Conservation (phyloP, 2,888 invertebrate species). For the Trissonchulus sp. region DNA sequence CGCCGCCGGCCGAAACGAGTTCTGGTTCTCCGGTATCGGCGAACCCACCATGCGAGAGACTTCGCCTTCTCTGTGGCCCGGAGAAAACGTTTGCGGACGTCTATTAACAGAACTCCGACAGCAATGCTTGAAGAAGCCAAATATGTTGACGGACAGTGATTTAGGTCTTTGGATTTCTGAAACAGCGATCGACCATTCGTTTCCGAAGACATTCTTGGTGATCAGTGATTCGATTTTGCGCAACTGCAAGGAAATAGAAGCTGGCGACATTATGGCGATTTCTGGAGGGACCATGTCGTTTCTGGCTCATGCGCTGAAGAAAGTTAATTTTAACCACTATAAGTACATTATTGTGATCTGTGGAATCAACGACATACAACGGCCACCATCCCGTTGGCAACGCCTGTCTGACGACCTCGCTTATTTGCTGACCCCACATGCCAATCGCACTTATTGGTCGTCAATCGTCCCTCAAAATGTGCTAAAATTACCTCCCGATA, state of each 20-base stretch:
- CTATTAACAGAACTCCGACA: not conserved
- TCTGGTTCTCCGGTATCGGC: not conserved
- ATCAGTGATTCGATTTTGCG: not conserved
- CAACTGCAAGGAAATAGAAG: not conserved
- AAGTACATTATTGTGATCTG: not conserved
- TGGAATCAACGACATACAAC: not conserved
- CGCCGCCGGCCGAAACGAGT: not conserved
- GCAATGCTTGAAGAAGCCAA: not conserved
- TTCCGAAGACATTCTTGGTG: not conserved
- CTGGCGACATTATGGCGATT: not conserved
- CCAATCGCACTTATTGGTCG: not conserved
- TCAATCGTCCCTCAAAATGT: not conserved
- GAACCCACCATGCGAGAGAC: no score
- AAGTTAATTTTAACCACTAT: not conserved
- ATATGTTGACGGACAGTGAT: no score
- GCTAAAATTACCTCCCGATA: no score
- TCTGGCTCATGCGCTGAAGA: not conserved
- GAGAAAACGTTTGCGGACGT: no score
- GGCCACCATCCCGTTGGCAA: not conserved
- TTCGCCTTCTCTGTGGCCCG: no score
- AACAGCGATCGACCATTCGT: not conserved
- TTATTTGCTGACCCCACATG: not conserved
- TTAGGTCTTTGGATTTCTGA: not conserved
- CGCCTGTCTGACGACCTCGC: not conserved
- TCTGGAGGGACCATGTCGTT: not conserved